These are phyloP conservation scores for Conchocele bisecta DNA, from an alignment of 2,888 invertebrate species.

Conservation along the genomic window DNA sequence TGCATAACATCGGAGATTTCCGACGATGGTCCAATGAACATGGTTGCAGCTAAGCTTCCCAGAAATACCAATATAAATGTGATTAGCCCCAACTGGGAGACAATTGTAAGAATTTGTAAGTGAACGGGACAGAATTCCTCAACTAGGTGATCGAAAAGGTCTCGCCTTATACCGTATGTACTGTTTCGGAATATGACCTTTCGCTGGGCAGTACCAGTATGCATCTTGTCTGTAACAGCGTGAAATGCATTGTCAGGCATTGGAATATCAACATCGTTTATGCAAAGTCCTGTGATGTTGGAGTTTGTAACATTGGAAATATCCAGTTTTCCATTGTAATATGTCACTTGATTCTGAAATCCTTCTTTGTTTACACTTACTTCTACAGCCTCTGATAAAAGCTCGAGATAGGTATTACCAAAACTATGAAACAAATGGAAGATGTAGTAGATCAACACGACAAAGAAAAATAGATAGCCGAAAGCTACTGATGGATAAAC, in stretches of 20 bases:
- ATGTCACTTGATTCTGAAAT: not conserved
- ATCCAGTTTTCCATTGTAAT: constrained; percentile 7
- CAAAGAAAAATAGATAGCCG: constrained; percentile 41
- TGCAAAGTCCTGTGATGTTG: not conserved
- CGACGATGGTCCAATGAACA: constrained; percentile 2
- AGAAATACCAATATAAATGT: not conserved
- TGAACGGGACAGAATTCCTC: constrained; percentile 25
- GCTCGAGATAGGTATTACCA: constrained; percentile 26
- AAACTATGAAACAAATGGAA: constrained; percentile 9
- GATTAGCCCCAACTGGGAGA: constrained; percentile 21
- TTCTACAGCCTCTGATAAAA: constrained; percentile 36
- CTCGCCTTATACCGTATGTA: constrained; percentile 15
- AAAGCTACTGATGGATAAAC: constrained; percentile 35
- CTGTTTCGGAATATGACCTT: constrained; percentile 11
- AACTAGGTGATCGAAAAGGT: constrained; percentile 23
- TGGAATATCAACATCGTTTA: not conserved
- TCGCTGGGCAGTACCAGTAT: too few species aligned
- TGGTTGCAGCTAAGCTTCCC: not conserved
- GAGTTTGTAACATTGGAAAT: not conserved
- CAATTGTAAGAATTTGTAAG: constrained; percentile 14
- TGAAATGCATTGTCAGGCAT: not conserved
- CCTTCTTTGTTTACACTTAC: constrained; percentile 1
- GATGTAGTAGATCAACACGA: constrained; percentile 28
- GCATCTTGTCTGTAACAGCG: too few species aligned
- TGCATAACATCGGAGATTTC: constrained; percentile 44